Evolutionary conservation across 2,797 vertebrate genomes (phyloP).

Genomic region (Protonibea diacanthus): DNA sequence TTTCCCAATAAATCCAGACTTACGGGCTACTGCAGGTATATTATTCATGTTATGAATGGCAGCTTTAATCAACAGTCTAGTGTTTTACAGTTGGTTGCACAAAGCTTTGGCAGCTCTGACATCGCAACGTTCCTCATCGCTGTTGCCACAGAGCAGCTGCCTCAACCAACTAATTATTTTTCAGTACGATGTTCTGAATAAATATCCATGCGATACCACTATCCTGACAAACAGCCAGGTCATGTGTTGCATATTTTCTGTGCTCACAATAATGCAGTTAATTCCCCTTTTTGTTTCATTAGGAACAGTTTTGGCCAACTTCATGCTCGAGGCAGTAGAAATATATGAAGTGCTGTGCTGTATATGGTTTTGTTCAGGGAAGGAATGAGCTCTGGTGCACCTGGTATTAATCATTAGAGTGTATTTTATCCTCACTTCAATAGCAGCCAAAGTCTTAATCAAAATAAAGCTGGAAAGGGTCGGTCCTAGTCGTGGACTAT

Average conservation of each 20-base stretch:
- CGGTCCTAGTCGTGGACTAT: conserved; percentile 21
- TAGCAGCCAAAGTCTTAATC: conserved; percentile 45
- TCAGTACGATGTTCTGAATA: conserved; percentile 41
- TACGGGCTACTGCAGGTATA: conserved; percentile 43
- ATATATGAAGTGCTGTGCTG: conserved; percentile 14
- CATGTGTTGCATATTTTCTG: conserved; percentile 37
- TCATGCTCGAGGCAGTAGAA: conserved; percentile 19
- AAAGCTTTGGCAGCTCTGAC: conserved; percentile 27
- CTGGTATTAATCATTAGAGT: conserved; percentile 53
- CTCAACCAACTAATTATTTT: conserved; percentile 55
- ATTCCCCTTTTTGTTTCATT: conserved; percentile 21
- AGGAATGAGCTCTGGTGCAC: conserved; percentile 41
- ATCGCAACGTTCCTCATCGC: conserved; percentile 17
- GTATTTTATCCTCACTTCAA: conserved; percentile 46
- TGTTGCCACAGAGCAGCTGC: conserved; percentile 25
- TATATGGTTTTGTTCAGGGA: conserved; percentile 40
- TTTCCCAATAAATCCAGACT: conserved; percentile 38
- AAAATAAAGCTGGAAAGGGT: conserved; percentile 24
- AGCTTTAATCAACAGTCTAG: conserved; percentile 48
- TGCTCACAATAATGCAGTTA: conserved; percentile 18
- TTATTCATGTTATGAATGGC: conserved; percentile 44
- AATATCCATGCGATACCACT: conserved; percentile 42
- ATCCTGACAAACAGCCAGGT: conserved; percentile 37
- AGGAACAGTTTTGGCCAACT: conserved; percentile 15
- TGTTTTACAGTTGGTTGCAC: conserved; percentile 45